Evolutionary conservation across 2,888 invertebrate species (phyloP).

Genomic region (Strigamia maritima): DNA sequence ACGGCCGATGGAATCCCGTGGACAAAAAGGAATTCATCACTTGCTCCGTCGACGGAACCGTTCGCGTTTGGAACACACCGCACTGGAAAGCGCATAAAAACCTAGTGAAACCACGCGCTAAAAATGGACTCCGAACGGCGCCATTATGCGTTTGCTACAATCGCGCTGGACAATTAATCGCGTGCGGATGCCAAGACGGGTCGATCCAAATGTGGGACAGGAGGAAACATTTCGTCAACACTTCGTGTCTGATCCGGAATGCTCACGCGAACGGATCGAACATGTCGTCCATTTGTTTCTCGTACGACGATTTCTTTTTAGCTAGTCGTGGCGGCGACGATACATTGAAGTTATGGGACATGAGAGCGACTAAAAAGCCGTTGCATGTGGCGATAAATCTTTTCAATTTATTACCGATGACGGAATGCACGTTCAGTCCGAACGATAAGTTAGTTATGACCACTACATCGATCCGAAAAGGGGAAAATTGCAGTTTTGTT

Average conservation of each 20-base stretch:
- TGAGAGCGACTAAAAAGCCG: conserved; percentile 75
- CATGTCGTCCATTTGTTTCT: conserved; percentile 79
- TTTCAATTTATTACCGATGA: conserved; percentile 71
- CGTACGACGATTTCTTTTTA: conserved; percentile 75
- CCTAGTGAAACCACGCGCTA: conserved; percentile 81
- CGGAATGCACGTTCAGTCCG: conserved; percentile 76
- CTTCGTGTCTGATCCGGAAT: conserved; percentile 69
- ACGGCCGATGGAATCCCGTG: conserved; percentile 91
- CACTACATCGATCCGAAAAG: conserved; percentile 73
- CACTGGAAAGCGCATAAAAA: conserved; percentile 73
- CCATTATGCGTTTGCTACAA: conserved; percentile 82
- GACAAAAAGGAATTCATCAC: conserved; percentile 90
- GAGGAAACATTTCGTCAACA: conserved; percentile 80
- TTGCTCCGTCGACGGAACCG: conserved; percentile 87
- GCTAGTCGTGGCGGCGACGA: conserved; percentile 86
- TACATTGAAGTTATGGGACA: conserved; percentile 91
- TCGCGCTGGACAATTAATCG: conserved; percentile 79
- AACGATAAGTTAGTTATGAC: conserved; percentile 86
- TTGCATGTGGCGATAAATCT: conserved; percentile 66
- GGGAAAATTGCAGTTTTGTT: conserved; percentile 63
- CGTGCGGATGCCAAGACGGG: conserved; percentile 90
- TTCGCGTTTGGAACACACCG: conserved; percentile 84
- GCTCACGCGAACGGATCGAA: conserved; percentile 78
- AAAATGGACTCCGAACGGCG: conserved; percentile 78
- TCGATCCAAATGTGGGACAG: conserved; percentile 97